These are phyloP conservation scores for Meleagris gallopavo DNA, from an alignment of 2,113 vertebrate species.

Conservation along the genomic window DNA sequence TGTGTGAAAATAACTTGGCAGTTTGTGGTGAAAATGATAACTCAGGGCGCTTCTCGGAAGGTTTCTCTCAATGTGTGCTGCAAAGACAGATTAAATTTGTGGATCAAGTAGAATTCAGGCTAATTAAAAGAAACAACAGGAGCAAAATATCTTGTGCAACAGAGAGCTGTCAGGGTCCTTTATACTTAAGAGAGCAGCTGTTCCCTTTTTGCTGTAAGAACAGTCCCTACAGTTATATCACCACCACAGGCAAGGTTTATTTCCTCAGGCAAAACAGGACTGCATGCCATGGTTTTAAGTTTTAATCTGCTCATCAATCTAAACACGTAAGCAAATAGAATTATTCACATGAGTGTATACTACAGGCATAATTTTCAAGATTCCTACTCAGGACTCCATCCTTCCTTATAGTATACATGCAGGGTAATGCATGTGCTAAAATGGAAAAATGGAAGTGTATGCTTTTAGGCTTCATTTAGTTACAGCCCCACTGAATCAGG, in stretches of 20 bases:
- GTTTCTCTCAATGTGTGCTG: background rate
- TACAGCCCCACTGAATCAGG: background rate
- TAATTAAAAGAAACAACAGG: background rate
- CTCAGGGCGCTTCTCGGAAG: background rate
- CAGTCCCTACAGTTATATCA: background rate
- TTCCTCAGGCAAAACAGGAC: background rate
- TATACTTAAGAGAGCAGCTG: background rate
- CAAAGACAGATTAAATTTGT: background rate
- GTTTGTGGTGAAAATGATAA: background rate
- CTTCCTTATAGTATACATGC: background rate
- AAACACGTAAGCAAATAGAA: background rate
- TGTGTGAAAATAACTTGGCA: rapidly evolving
- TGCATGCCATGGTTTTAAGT: background rate
- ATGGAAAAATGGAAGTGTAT: background rate
- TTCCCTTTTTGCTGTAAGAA: background rate
- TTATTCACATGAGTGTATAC: background rate
- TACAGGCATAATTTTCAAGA: background rate
- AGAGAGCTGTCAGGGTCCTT: background rate
- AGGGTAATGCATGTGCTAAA: background rate
- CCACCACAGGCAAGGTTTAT: background rate
- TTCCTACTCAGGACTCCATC: background rate
- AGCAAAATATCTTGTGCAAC: background rate
- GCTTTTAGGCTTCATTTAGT: background rate
- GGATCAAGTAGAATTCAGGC: background rate
- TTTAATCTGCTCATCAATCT: background rate